These are phyloP conservation scores for Pseudomugil gertrudae DNA, from an alignment of 2,797 vertebrate genomes.

Conservation along the genomic window DNA sequence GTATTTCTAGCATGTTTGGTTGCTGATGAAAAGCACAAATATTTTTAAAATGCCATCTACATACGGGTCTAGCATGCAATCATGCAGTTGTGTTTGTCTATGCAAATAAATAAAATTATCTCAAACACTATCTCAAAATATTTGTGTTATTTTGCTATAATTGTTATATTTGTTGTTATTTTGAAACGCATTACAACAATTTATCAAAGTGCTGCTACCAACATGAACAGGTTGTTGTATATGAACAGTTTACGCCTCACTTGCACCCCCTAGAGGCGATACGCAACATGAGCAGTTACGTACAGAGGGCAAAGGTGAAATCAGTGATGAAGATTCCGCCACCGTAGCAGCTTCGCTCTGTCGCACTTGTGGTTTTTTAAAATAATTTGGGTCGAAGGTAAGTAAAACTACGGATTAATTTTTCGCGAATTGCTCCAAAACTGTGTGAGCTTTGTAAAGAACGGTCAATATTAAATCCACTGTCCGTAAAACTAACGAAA, in stretches of 20 bases:
- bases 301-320: slow-evolving; percentile 70
- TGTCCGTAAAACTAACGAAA: neutral
- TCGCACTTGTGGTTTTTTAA: slow-evolving; percentile 72
- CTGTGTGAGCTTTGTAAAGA: neutral
- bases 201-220: too few species aligned
- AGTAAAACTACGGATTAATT: slow-evolving; percentile 18
- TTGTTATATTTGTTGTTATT: too few species aligned
- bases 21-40: neutral
- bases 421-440: neutral
- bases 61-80: neutral
- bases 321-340: slow-evolving; percentile 62
- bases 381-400: slow-evolving; percentile 58
- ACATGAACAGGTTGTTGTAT: neutral
- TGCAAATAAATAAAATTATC: too few species aligned
- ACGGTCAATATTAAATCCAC: neutral
- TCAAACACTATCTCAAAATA: too few species aligned
- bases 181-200: too few species aligned
- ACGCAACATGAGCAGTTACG: slow-evolving; percentile 21
- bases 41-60: neutral
- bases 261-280: slow-evolving; percentile 31
- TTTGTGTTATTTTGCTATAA: too few species aligned
- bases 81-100: neutral
- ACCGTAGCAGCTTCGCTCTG: slow-evolving; percentile 50
- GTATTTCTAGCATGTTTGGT: neutral
- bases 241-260: neutral